Evolutionary conservation across 2,888 invertebrate species (phyloP), one percentile per base, ranked within the genome.

Genomic region (Nebria salina): DNA sequence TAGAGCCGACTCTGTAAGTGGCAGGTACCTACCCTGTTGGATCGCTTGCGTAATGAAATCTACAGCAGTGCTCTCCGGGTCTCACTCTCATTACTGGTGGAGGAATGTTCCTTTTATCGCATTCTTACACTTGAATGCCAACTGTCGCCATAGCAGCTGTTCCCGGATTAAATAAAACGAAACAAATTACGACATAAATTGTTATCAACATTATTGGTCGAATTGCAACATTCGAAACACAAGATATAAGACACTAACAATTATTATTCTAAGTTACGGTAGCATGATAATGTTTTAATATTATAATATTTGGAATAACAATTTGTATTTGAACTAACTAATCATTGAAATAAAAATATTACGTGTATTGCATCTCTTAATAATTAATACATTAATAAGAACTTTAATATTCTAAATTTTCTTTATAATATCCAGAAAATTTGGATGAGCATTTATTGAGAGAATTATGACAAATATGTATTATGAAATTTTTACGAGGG

Each of bases 91-190:
- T 70, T 70, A 70, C 70, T 4, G 70, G 25, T 11, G 70, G 70
- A 66, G 15, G 66, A 66, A 34, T 25, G 70, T 70, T 26, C 70
- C 25, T 70, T 64, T 75, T 75, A 75, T 75, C 75, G 43, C 75
- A 75, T 54, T 75, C 75, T 75, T 75, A 75, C 54, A 75, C 54
- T 25, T 75, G 75, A 75, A 75, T 75, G 70, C 70, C 70, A 70
- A 75, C 54, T 75, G 64, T 75, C 74, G 43, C 74, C 74, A 74
- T 42, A 54, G 42, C 74, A 74, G 74, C 74, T 74, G 74, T 54
- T 74, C 74, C 43, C 74, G 70, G 70, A 70, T 70, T 70, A 70
- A 70, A 70, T 70, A 70, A 70, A 70, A 70, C 25, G 70, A 70
- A 70, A 70, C 70, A 70, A 13, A 70, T 70, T 70, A 70, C 25